Evolutionary conservation across 2,888 invertebrate genomes (phyloP), one percentile per base, ranked within the genome.

Genomic region (Brachyopa scutellaris): DNA sequence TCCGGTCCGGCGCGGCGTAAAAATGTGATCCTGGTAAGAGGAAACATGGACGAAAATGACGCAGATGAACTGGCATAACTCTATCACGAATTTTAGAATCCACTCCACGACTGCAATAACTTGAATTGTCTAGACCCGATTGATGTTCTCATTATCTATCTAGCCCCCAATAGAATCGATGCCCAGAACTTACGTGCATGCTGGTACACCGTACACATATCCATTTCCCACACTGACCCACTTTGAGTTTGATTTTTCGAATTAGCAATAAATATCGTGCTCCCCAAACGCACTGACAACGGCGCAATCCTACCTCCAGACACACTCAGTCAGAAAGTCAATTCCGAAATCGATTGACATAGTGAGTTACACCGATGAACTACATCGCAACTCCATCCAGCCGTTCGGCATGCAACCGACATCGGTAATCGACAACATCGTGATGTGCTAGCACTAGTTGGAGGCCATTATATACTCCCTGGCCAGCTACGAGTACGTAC

Each of bases 261-360:
- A 69, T 74, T 66, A 66, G 45, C 64, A 66, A 72, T 78, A 66
- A 72, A 72, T 73, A 61, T 66, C 59, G 11, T 19, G n/a, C 51
- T 49, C 64, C 15, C 26, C 62, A 36, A 19, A 36, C 57, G 79
- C 62, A 49, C 21, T 69, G 69, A 74, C 79, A 74, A 62, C 53
- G 55, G 67, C n/a, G n/a, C 55, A 67, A 73, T 61, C 47, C 67
- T 74, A 79, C 67, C 62, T 69, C 67, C 67, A 74, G 79, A 79
- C 79, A 69, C 61, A 74, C 62, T 74, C 59, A 67, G 74, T 67
- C 79, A 69, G 55, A 80, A 64, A 80, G 69, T 76, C 74, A 76
- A 80, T 80, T 80, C 57, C 62, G 45, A 26, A 76, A 51, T 76
- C 80, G 76, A 80, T 76, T 80, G 80, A 80, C 80, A 80, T 45